Evolutionary conservation across 2,113 vertebrate species (phyloP).

Genomic region (Tenrec ecaudatus): DNA sequence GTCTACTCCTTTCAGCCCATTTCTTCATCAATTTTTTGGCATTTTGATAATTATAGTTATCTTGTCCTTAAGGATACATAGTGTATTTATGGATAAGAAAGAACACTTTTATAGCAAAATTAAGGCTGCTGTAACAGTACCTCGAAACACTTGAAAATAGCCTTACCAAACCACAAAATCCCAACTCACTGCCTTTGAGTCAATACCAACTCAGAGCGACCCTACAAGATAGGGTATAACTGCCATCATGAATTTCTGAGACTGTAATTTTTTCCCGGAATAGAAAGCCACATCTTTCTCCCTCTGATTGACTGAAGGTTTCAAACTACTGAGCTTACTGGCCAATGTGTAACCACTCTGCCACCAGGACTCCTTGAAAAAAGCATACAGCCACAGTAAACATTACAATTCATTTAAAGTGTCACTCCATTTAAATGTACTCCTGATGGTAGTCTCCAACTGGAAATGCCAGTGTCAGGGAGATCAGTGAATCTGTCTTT

Average conservation of each 20-base stretch:
- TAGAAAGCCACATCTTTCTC: no score
- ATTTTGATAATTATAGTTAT: not conserved
- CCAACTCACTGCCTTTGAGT: no score
- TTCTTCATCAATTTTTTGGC: not conserved
- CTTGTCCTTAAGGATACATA: not conserved
- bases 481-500: constrained; percentile 58
- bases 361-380: no score
- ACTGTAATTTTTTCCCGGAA: no score
- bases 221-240: no score
- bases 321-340: no score
- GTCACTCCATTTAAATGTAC: constrained; percentile 35
- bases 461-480: constrained; percentile 48
- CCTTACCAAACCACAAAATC: not conserved
- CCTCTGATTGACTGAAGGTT: no score
- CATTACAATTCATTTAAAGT: no score
- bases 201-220: no score
- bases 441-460: constrained; percentile 39
- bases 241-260: no score
- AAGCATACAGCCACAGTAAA: no score
- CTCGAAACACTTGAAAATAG: not conserved
- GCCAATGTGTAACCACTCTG: no score
- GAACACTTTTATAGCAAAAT: not conserved
- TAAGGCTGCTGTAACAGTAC: not conserved
- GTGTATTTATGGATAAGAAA: not conserved
- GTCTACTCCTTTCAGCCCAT: not conserved